Percentiles rank a stretch among this genome's conserved stretches.
Evolutionary conservation across 2,888 invertebrate genomes (phyloP).

Genomic region (Leucozona laternaria): DNA sequence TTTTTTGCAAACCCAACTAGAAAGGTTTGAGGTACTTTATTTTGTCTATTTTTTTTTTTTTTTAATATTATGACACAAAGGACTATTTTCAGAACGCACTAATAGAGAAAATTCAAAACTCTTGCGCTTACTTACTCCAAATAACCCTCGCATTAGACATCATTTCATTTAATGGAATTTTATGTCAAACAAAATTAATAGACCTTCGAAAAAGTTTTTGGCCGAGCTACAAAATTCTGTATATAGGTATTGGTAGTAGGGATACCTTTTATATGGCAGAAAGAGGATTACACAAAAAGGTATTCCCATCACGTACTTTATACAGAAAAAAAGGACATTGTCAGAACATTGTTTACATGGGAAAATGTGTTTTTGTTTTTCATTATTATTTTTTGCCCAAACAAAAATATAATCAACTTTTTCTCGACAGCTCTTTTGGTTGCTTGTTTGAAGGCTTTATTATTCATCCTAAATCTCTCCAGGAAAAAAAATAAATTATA

Average conservation of each 20-base stretch:
- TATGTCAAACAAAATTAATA: conserved; percentile 52
- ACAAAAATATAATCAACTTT: conserved; percentile 37
- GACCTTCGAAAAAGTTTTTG: conserved; percentile 45
- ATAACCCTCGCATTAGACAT: conserved; percentile 47
- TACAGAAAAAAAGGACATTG: conserved; percentile 25
- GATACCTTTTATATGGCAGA: background rate
- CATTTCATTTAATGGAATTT: conserved; percentile 53
- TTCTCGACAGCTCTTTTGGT: conserved; percentile 2
- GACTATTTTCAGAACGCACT: conserved; percentile 35
- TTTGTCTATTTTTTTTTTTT: background rate
- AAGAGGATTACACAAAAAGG: conserved; percentile 18
- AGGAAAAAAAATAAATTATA: background rate
- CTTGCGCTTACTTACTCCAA: conserved; percentile 3
- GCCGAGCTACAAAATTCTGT: background rate
- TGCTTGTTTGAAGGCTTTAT: conserved; percentile 16
- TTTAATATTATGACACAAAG: conserved; percentile 23
- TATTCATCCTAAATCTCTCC: conserved; percentile 16
- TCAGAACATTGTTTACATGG: conserved; percentile 37
- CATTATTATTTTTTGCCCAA: background rate
- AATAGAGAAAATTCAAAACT: conserved; percentile 35
- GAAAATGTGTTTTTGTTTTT: conserved; percentile 37
- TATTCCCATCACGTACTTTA: conserved; percentile 42
- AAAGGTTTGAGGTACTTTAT: background rate
- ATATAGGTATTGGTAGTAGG: background rate
- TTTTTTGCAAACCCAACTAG: background rate